Conservation (phyloP, 1,140 invertebrate species). For the Centruroides vittatus region DNA sequence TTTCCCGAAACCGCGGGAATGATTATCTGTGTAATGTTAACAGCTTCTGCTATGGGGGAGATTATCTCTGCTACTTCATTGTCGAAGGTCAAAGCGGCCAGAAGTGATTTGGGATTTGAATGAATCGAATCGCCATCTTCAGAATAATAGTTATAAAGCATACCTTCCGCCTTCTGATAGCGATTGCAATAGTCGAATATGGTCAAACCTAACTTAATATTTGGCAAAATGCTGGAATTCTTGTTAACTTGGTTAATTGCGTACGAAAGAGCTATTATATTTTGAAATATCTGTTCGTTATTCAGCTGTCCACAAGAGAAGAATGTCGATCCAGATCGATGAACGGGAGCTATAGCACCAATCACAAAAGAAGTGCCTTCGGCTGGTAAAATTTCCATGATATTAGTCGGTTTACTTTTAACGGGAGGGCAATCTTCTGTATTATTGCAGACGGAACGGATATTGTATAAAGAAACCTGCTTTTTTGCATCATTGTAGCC, state of each 20-base stretch:
- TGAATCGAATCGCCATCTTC: slow-evolving; percentile 14
- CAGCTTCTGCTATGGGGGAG: slow-evolving; percentile 7
- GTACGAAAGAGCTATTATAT: slow-evolving; percentile 20
- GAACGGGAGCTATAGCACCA: slow-evolving; percentile 20
- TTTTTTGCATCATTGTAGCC: slow-evolving; percentile 18
- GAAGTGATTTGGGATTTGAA: slow-evolving; percentile 5
- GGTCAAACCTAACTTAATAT: slow-evolving; percentile 21
- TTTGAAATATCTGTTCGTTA: slow-evolving; percentile 20
- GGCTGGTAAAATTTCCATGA: slow-evolving; percentile 18
- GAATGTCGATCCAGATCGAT: slow-evolving; percentile 18
- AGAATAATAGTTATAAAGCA: slow-evolving; percentile 26
- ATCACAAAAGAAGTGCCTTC: slow-evolving; percentile 18
- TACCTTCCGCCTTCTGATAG: slow-evolving; percentile 19
- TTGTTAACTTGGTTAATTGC: slow-evolving; percentile 22
- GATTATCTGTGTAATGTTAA: slow-evolving; percentile 7
- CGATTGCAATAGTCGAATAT: slow-evolving; percentile 24
- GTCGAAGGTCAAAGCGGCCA: slow-evolving; percentile 11
- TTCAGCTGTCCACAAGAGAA: slow-evolving; percentile 21
- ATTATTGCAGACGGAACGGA: slow-evolving; percentile 18
- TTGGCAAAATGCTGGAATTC: slow-evolving; percentile 18
- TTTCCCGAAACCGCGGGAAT: not conserved
- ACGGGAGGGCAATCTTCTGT: slow-evolving; percentile 1
- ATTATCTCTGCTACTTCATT: slow-evolving; percentile 5
- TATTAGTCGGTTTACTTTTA: slow-evolving; percentile 1
- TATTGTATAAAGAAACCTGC: slow-evolving; percentile 17